These are phyloP conservation scores for Drosophila falleni DNA, from an alignment of 2,888 invertebrate genomes.

Conservation along the genomic window DNA sequence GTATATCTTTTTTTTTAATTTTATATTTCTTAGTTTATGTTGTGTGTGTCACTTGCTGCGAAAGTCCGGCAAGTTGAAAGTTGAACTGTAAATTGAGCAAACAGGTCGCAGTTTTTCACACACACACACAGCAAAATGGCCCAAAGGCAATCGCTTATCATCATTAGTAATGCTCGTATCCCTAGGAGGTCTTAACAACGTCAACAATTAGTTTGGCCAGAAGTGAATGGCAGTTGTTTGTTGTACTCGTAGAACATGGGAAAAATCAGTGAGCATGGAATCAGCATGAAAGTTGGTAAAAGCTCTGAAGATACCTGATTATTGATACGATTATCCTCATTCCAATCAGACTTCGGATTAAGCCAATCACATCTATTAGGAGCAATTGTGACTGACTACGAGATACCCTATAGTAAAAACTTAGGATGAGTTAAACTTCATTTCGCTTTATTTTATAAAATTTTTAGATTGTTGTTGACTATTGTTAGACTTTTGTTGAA, in stretches of 20 bases:
- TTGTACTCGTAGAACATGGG: conserved; percentile 17
- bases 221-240: conserved; percentile 52
- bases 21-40: conserved; percentile 21
- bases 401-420: background rate
- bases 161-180: conserved; percentile 68
- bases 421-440: background rate
- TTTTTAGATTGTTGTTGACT: background rate
- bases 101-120: conserved; percentile 60
- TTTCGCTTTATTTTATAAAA: background rate
- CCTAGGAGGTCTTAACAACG: conserved; percentile 71
- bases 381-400: background rate
- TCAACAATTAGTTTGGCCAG: conserved; percentile 45
- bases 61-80: conserved; percentile 78
- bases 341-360: background rate
- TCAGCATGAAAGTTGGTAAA: conserved; percentile 3
- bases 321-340: conserved; percentile 15
- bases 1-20: conserved; percentile 31
- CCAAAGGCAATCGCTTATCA: conserved; percentile 44
- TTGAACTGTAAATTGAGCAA: conserved; percentile 64
- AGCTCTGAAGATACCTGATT: conserved; percentile 3
- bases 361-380: background rate
- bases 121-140: conserved; percentile 52
- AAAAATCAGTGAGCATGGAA: conserved; percentile 2
- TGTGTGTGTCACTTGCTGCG: conserved; percentile 77
- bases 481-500: too few species aligned